phyloP scores from a whole-genome alignment of 2,888 invertebrate genomes.

The Leptura quadrifasciata region DNA sequence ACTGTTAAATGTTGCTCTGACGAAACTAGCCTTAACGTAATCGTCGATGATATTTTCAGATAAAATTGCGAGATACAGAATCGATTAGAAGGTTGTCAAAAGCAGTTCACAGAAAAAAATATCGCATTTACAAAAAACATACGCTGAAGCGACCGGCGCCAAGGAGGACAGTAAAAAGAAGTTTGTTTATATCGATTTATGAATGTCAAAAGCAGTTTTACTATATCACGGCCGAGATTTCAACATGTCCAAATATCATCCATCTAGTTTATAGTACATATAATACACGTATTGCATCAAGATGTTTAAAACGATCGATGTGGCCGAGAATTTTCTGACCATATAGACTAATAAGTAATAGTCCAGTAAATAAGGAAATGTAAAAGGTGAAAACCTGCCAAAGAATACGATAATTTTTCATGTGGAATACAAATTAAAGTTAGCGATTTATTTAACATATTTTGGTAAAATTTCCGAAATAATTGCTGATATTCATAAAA shows the following conservation, averaged over 20 bases:
- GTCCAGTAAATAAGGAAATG: too few relatives aligned
- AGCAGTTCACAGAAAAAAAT: slow-evolving; percentile 6
- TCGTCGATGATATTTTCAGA: slow-evolving; percentile 11
- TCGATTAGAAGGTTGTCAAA: background rate
- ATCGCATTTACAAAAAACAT: background rate
- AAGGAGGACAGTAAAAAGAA: background rate
- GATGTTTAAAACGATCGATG: too few relatives aligned
- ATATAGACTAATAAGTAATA: too few relatives aligned
- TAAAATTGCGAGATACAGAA: slow-evolving; percentile 2
- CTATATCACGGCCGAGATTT: background rate
- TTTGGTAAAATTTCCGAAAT: too few relatives aligned
- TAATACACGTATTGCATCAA: too few relatives aligned
- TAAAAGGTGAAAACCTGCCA: too few relatives aligned
- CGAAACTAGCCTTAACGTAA: slow-evolving; percentile 1
- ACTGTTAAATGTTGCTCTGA: slow-evolving; percentile 4
- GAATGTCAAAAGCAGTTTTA: background rate
- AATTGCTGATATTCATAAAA: too few relatives aligned
- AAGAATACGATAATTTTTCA: too few relatives aligned
- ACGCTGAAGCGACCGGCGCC: background rate
- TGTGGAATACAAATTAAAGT: too few relatives aligned
- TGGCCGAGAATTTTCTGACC: too few relatives aligned
- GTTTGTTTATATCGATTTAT: background rate
- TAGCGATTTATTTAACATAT: too few relatives aligned
- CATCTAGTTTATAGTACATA: too few relatives aligned
- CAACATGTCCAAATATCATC: background rate